These are phyloP conservation scores for Xerus rutilus DNA, from an alignment of 2,797 vertebrate species.

Conservation along the genomic window DNA sequence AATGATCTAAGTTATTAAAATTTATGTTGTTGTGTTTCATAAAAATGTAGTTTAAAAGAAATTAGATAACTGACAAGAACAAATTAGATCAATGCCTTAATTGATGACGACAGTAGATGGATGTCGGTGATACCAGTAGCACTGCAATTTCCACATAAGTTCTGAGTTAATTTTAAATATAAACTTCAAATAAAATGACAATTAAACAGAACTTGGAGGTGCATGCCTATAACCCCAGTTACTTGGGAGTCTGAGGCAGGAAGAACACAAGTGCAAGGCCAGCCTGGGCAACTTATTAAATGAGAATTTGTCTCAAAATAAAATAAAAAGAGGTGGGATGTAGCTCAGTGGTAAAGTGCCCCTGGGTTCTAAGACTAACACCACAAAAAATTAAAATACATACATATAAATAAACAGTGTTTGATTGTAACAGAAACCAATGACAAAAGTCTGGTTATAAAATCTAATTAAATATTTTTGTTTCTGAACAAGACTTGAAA, in stretches of 20 bases:
- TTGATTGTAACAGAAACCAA: background rate
- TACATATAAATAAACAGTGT: background rate
- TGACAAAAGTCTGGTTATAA: background rate
- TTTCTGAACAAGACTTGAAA: conserved; percentile 52
- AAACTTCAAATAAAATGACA: background rate
- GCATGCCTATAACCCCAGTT: too few relatives aligned
- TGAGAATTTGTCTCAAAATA: too few relatives aligned
- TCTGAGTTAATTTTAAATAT: conserved; percentile 2
- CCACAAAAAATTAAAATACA: too few relatives aligned
- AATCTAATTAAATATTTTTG: conserved; percentile 52
- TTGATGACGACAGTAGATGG: background rate
- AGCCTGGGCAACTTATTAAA: too few relatives aligned
- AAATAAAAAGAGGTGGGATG: too few relatives aligned
- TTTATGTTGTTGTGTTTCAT: background rate
- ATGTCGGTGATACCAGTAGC: background rate
- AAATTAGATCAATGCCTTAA: background rate
- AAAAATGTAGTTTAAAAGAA: conserved; percentile 8
- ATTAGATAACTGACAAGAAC: background rate
- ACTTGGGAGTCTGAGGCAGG: too few relatives aligned
- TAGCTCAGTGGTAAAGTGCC: too few relatives aligned
- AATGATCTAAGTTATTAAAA: background rate
- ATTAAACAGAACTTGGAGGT: too few relatives aligned
- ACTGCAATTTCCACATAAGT: background rate
- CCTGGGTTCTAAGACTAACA: too few relatives aligned
- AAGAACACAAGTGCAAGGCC: too few relatives aligned